These are phyloP conservation scores for Galemys pyrenaicus DNA, from an alignment of 2,113 vertebrate species.

Conservation along the genomic window DNA sequence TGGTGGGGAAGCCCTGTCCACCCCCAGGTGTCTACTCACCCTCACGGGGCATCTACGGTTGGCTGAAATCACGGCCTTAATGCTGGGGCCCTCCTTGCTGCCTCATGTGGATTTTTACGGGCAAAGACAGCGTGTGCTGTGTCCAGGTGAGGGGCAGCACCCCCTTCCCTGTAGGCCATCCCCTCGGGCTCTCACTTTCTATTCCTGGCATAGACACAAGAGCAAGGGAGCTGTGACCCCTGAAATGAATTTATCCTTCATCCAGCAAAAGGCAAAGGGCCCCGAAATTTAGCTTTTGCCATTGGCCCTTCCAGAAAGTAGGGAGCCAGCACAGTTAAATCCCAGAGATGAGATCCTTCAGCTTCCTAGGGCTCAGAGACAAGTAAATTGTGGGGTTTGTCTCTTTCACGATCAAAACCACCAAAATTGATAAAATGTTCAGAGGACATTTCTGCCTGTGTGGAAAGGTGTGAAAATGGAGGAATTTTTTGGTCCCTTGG, in stretches of 20 bases:
- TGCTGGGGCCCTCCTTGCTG: not conserved
- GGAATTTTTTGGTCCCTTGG: not conserved
- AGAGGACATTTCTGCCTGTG: not conserved
- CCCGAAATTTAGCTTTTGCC: not conserved
- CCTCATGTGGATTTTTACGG: not conserved
- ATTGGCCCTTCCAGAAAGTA: not conserved
- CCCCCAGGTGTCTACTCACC: not conserved
- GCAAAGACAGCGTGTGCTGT: not conserved
- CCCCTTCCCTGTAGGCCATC: not conserved
- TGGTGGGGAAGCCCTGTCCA: no score
- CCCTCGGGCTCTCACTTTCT: not conserved
- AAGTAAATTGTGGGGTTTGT: not conserved
- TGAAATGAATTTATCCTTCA: not conserved
- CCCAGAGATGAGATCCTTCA: not conserved
- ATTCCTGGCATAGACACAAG: not conserved
- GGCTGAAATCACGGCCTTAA: not conserved
- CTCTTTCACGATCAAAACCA: slow-evolving; percentile 10
- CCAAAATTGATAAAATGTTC: not conserved
- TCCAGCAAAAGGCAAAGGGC: not conserved
- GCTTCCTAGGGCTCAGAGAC: not conserved
- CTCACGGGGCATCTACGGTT: not conserved
- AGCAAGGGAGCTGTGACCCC: not conserved
- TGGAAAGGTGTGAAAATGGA: not conserved
- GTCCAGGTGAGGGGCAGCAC: no score
- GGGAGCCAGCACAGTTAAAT: not conserved